Evolutionary conservation across 2,797 vertebrate species (phyloP), one percentile per base, ranked within the genome.

Genomic region (Natrix natrix): DNA sequence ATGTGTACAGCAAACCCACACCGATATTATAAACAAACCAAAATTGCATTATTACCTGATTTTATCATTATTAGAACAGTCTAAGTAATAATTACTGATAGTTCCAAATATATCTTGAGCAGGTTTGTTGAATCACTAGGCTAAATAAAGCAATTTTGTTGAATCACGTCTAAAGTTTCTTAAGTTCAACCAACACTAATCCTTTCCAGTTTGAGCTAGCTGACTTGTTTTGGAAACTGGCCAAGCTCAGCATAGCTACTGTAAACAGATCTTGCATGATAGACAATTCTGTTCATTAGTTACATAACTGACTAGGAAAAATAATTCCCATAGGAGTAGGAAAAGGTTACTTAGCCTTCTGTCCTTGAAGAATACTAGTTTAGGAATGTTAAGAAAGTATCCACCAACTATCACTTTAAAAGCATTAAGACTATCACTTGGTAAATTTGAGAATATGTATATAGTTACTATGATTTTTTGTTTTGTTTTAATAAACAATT

Each of bases 161-260:
- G 14, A 66, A 60, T 55, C 56, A 32, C 55, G 54, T 90, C 66
- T 37, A 56, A 0, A 3, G 20, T 26, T 28, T 52, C 14, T 69
- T 48, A 26, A 54, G 28, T 0, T 11, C 4, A 13, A 87, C 61
- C 89, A 83, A 66, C 54, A 17, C 4, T 78, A 59, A 88, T 89
- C 1, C 28, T 69, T 93, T 87, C 87, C 93, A 93, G 69, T 26
- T 90, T 48, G 54, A 87, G 91, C 26, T 88, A 90, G 32, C n/a
- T 92, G 11, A 88, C 52, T 61, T 37, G 2, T 14, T 93, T 63
- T 32, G 88, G 74, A 90, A 56, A 61, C 1, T 22, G 43, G 8
- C 0, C 0, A 55, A 69, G 26, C 52, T 60, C 86, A 90, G 20
- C 22, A 17, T 43, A 48, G 22, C 83, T 69, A 54, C 28, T 87